Evolutionary conservation across 2,797 vertebrate species (phyloP), one percentile per base, ranked within the genome.

Genomic region (Sebastes goodei): DNA sequence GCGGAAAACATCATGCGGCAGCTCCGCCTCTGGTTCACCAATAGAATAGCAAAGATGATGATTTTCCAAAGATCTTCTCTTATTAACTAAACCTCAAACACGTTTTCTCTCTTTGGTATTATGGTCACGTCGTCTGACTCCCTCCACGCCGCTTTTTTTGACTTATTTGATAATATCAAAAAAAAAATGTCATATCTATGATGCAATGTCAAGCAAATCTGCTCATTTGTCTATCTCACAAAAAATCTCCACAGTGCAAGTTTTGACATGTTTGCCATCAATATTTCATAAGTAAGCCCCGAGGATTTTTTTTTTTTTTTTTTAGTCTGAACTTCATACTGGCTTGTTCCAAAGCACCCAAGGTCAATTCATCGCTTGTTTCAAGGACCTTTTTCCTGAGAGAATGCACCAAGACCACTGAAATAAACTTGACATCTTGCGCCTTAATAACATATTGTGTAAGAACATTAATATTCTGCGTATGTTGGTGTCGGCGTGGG

Each of bases 181-280:
- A 80, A 82, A 82, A 52, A 85, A 87, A 73, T 83, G 83, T 90
- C 83, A 81, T 83, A 77, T 85, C 82, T 81, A 84, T 93, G 92
- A 93, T 89, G 92, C 92, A 94, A 94, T 29, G 87, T 91, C 87
- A 89, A 91, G 93, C 84, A 93, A 93, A 92, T 92, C 86, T 88
- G 79, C 84, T 89, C 87, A 92, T 93, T 94, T 93, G 88, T 92
- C 89, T 80, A 88, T 92, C 81, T 85, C 64, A 21, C 75, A 82
- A 73, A 89, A 53, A 87, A 92, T 88, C 84, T 89, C 86, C 66
- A 32, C 86, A 72, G 87, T 46, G 88, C 88, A 88, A 89, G 46
- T 89, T 93, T 81, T 90, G 90, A 91, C 89, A 83, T 91, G 80
- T 91, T 91, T 89, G 67, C 73, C 82, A 87, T 92, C 57, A 93